Percentiles rank a stretch among this genome's conserved stretches.
These are phyloP conservation scores for Carlito syrichta DNA, from an alignment of 2,113 vertebrate species.

Conservation along the genomic window DNA sequence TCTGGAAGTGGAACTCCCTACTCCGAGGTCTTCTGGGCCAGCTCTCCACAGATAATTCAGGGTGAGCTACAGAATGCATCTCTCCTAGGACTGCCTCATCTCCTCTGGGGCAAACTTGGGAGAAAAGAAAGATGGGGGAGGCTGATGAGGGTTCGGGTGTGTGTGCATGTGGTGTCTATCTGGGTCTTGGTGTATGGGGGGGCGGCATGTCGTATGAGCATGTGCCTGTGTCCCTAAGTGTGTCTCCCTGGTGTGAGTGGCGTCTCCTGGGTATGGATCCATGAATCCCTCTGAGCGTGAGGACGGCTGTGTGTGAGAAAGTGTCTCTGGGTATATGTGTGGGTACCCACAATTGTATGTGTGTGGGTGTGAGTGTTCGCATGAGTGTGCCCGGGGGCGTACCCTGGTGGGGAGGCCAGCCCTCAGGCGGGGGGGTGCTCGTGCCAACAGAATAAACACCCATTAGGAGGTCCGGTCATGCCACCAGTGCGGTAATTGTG, in stretches of 20 bases:
- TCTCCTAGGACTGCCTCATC: background rate
- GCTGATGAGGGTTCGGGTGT: background rate
- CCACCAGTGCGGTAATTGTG: conserved; percentile 68
- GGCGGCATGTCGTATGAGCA: background rate
- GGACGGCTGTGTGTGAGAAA: conserved; percentile 47
- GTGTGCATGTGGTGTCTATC: background rate
- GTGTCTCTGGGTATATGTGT: conserved; percentile 25
- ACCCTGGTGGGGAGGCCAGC: conserved; percentile 58
- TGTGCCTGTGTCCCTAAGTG: too few relatives aligned
- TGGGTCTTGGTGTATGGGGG: background rate
- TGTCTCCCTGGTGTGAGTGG: background rate
- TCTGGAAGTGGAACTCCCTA: background rate
- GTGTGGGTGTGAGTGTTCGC: conserved; percentile 54
- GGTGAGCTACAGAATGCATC: background rate
- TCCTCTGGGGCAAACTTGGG: background rate
- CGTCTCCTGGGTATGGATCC: background rate
- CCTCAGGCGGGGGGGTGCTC: conserved; percentile 54
- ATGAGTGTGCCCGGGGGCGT: conserved; percentile 41
- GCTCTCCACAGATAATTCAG: too few relatives aligned
- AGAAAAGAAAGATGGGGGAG: background rate
- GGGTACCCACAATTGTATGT: background rate
- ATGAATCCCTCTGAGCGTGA: background rate
- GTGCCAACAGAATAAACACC: conserved; percentile 78
- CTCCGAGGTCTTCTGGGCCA: background rate
- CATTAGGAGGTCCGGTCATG: conserved; percentile 63